Percentiles rank a stretch among this genome's conserved stretches.
phyloP scores from a whole-genome alignment of 1,140 invertebrate genomes.

The Drosophila ercepeae region DNA sequence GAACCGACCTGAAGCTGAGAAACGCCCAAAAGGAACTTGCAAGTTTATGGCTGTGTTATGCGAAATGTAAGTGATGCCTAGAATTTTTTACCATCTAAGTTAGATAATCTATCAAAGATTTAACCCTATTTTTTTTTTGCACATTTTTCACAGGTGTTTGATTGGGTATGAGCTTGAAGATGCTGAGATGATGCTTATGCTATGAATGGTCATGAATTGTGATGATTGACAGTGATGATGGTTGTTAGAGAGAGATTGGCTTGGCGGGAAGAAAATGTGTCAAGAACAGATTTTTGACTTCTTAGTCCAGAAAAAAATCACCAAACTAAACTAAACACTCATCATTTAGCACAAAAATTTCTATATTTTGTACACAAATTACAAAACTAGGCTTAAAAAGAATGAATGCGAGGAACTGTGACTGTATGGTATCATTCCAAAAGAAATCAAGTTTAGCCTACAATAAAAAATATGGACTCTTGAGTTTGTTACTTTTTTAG shows the following conservation, averaged over 20 bases:
- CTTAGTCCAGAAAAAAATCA: constrained; percentile 25
- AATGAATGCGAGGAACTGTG: constrained; percentile 44
- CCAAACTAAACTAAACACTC: constrained; percentile 28
- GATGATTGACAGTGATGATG: constrained; percentile 51
- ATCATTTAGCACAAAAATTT: constrained; percentile 60
- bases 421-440: constrained; percentile 68
- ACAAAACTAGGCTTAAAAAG: constrained; percentile 18
- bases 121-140: constrained; percentile 40
- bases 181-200: constrained; percentile 49
- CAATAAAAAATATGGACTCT: constrained; percentile 12
- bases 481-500: constrained; percentile 33
- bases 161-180: constrained; percentile 47
- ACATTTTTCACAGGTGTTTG: constrained; percentile 63
- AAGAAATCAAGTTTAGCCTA: constrained; percentile 12
- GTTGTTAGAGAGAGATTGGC: constrained; percentile 32
- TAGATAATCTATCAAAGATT: constrained; percentile 20
- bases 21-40: constrained; percentile 31
- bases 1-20: not conserved
- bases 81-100: constrained; percentile 30
- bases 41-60: constrained; percentile 61
- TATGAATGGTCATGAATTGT: constrained; percentile 49
- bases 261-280: no score
- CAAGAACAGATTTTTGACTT: not conserved
- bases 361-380: constrained; percentile 50
- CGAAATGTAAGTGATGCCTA: constrained; percentile 67